Evolutionary conservation across 2,113 vertebrate genomes (phyloP).

Genomic region (Greenwoodochromis staneri): DNA sequence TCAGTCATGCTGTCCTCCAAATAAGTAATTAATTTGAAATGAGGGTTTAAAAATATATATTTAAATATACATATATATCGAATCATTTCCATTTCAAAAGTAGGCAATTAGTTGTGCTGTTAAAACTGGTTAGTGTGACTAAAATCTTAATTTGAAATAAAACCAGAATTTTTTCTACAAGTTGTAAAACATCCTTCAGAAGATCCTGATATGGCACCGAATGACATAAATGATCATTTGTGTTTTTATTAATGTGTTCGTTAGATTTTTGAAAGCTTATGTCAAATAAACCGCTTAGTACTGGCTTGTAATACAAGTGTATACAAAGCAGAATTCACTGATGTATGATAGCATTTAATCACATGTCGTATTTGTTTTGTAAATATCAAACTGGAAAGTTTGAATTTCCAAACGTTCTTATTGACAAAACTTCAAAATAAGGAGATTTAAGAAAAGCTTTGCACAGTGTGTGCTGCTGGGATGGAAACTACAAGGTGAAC

Average conservation of each 20-base stretch:
- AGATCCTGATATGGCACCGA: background rate
- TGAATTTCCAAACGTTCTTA: background rate
- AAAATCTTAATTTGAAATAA: conserved; percentile 4
- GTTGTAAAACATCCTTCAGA: background rate
- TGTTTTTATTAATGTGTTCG: background rate
- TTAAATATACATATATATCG: background rate
- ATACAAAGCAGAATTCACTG: fast-evolving
- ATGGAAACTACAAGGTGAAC: background rate
- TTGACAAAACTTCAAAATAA: background rate
- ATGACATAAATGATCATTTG: background rate
- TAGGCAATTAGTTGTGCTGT: conserved; percentile 17
- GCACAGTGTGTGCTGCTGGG: background rate
- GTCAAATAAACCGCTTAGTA: background rate
- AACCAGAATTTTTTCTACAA: background rate
- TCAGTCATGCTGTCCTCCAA: background rate
- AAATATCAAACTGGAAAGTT: background rate
- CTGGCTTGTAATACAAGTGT: background rate
- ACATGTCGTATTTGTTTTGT: background rate
- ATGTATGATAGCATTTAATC: background rate
- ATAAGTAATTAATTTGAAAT: conserved; percentile 33
- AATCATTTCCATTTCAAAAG: conserved; percentile 35
- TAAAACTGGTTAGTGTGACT: conserved; percentile 30
- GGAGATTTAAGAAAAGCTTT: background rate
- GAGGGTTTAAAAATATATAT: conserved; percentile 2
- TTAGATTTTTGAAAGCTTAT: background rate